A percentile compares a stretch with the other conserved stretches of the same genome.
Evolutionary conservation across 2,113 vertebrate species (phyloP).

Genomic region (Heterotilapia buettikoferi): DNA sequence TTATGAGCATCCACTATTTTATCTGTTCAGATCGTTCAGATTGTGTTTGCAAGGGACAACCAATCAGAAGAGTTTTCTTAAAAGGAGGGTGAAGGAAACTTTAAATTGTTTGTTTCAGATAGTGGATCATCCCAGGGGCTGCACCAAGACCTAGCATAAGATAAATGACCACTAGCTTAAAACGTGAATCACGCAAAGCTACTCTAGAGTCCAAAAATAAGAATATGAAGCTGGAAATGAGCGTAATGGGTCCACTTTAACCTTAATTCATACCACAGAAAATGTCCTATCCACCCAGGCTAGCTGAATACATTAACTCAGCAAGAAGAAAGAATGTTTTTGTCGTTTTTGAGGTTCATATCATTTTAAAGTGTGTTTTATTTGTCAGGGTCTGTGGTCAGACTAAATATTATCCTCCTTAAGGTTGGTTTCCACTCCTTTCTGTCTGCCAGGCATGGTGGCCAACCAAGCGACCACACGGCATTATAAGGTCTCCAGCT

Average conservation of each 20-base stretch:
- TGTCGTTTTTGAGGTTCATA: constrained; percentile 24
- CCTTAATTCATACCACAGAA: neutral
- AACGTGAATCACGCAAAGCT: neutral
- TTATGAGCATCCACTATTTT: neutral
- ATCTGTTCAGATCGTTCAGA: neutral
- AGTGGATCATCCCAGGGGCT: neutral
- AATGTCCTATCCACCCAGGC: neutral
- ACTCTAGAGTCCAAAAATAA: neutral
- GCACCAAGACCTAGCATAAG: neutral
- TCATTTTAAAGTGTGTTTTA: constrained; percentile 43
- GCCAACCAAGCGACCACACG: constrained; percentile 40
- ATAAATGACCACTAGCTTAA: neutral
- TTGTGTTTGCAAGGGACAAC: neutral
- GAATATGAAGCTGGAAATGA: neutral
- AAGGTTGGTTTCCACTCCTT: constrained; percentile 41
- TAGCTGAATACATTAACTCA: neutral
- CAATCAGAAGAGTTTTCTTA: neutral
- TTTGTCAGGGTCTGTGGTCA: constrained; percentile 47
- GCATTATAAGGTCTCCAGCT: constrained; percentile 48
- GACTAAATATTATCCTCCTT: constrained; percentile 44
- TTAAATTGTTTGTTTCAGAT: neutral
- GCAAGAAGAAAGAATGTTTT: constrained; percentile 5
- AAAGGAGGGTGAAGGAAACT: neutral
- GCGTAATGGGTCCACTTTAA: neutral
- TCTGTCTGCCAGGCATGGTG: constrained; percentile 33